Percentiles rank a stretch among this genome's conserved stretches.
Evolutionary conservation across 2,888 invertebrate species (phyloP).

Genomic region (Spicauda simplicius): DNA sequence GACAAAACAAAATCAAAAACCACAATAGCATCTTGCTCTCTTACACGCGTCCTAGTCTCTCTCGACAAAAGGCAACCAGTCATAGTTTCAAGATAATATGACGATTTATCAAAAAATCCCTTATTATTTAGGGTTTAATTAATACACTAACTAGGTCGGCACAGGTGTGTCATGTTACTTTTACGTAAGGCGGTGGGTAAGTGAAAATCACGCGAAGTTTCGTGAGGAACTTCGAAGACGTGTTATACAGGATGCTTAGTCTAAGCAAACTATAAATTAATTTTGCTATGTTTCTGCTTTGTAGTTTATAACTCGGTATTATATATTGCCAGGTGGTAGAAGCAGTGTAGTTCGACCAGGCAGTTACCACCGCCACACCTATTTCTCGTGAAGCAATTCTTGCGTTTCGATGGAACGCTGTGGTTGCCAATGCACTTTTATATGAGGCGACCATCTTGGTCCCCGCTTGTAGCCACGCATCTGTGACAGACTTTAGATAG

Average conservation of each 20-base stretch:
- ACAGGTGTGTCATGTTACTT: constrained; percentile 65
- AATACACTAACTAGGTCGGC: constrained; percentile 43
- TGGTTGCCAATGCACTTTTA: too few relatives aligned
- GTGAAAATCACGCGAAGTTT: constrained; percentile 42
- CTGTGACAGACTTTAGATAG: too few relatives aligned
- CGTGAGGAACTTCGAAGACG: constrained; percentile 40
- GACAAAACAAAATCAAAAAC: constrained; percentile 51
- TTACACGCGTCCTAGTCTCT: constrained; percentile 47
- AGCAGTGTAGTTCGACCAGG: too few relatives aligned
- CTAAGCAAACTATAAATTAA: too few relatives aligned
- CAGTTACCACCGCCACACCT: too few relatives aligned
- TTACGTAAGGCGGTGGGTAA: constrained; percentile 49
- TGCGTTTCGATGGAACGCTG: too few relatives aligned
- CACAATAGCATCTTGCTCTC: constrained; percentile 62
- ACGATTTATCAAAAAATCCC: constrained; percentile 41
- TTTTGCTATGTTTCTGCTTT: too few relatives aligned
- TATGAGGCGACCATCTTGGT: too few relatives aligned
- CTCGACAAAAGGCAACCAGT: constrained; percentile 51
- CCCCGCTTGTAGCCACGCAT: too few relatives aligned
- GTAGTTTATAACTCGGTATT: too few relatives aligned
- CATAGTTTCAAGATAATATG: constrained; percentile 63
- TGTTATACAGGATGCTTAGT: constrained; percentile 44
- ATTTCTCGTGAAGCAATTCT: too few relatives aligned
- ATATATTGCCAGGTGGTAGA: too few relatives aligned
- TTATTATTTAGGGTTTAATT: constrained; percentile 60